Conservation (phyloP, 2,888 invertebrate genomes). For the Sthenelais limicola region DNA sequence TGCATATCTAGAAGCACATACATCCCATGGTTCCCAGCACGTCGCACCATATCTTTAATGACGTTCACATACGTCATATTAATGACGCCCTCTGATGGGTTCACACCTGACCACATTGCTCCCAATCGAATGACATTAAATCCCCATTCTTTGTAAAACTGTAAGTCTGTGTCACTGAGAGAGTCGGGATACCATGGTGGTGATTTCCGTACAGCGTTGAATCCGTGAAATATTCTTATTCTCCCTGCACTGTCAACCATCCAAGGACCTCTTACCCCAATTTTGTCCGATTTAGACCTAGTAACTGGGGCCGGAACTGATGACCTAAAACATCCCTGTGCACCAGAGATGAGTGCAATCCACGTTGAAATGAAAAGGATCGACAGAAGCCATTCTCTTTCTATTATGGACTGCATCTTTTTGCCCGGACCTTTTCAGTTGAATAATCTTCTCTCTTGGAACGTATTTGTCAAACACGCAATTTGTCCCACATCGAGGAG, state of each 20-base stretch:
- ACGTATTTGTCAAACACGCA: too few relatives aligned
- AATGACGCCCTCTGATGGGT: slow-evolving; percentile 49
- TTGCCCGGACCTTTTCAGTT: too few relatives aligned
- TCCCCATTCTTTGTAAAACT: slow-evolving; percentile 56
- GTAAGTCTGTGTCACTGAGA: slow-evolving; percentile 55
- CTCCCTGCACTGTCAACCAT: slow-evolving; percentile 55
- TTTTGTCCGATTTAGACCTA: too few relatives aligned
- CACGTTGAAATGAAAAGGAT: too few relatives aligned
- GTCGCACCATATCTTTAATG: slow-evolving; percentile 55
- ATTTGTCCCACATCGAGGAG: too few relatives aligned
- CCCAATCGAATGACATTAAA: slow-evolving; percentile 63
- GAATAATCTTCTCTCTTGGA: too few relatives aligned
- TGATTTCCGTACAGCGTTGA: slow-evolving; percentile 57
- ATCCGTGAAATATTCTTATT: slow-evolving; percentile 58
- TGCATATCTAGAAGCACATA: slow-evolving; percentile 61
- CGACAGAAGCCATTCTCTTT: too few relatives aligned
- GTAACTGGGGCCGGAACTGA: too few relatives aligned
- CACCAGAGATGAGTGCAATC: too few relatives aligned
- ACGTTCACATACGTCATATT: slow-evolving; percentile 58
- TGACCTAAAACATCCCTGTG: too few relatives aligned
- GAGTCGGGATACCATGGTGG: slow-evolving; percentile 56
- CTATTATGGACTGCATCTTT: too few relatives aligned
- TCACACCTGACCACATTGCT: slow-evolving; percentile 60
- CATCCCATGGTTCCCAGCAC: slow-evolving; percentile 60
- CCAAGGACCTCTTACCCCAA: slow-evolving; percentile 38